Evolutionary conservation across 2,888 invertebrate species (phyloP).

Genomic region (Linhomoeus sp.): DNA sequence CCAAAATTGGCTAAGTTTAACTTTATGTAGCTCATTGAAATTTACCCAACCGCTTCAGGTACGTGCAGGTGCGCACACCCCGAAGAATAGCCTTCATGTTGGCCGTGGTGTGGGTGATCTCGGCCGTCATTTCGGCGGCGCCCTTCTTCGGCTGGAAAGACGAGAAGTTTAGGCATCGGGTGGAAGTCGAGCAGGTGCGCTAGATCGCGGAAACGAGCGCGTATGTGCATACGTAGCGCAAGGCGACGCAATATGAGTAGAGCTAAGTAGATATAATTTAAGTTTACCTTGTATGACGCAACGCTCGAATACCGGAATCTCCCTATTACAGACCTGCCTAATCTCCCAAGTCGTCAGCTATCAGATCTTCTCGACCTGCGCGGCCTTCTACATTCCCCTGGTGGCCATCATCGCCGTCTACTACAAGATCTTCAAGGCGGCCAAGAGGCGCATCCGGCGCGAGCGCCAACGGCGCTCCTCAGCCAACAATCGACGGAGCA

Average conservation of each 20-base stretch:
- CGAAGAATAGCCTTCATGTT: slow-evolving; percentile 45
- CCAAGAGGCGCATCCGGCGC: slow-evolving; percentile 55
- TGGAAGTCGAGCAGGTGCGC: slow-evolving; percentile 48
- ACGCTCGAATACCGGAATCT: too few species aligned
- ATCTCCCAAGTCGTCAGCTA: slow-evolving; percentile 50
- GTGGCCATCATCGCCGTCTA: slow-evolving; percentile 80
- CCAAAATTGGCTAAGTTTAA: too few species aligned
- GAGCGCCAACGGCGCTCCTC: slow-evolving; percentile 8
- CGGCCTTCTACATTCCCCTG: slow-evolving; percentile 89
- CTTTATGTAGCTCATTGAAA: too few species aligned
- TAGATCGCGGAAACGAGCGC: too few species aligned
- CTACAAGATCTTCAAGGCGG: slow-evolving; percentile 91
- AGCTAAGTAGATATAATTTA: too few species aligned
- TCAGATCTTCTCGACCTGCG: slow-evolving; percentile 50
- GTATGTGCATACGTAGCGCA: too few species aligned
- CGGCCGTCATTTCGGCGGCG: slow-evolving; percentile 77
- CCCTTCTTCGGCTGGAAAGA: slow-evolving; percentile 91
- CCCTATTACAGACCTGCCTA: slow-evolving; percentile 41
- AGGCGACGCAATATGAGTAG: too few species aligned
- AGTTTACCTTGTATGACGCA: too few species aligned
- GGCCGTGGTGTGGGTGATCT: slow-evolving; percentile 69
- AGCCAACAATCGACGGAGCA: too few species aligned
- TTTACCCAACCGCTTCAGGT: too few species aligned
- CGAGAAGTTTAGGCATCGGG: slow-evolving; percentile 61
- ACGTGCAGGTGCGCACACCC: slow-evolving; percentile 23